Conservation (phyloP, 2,797 vertebrate genomes). For the Ctenopoma kingsleyae region DNA sequence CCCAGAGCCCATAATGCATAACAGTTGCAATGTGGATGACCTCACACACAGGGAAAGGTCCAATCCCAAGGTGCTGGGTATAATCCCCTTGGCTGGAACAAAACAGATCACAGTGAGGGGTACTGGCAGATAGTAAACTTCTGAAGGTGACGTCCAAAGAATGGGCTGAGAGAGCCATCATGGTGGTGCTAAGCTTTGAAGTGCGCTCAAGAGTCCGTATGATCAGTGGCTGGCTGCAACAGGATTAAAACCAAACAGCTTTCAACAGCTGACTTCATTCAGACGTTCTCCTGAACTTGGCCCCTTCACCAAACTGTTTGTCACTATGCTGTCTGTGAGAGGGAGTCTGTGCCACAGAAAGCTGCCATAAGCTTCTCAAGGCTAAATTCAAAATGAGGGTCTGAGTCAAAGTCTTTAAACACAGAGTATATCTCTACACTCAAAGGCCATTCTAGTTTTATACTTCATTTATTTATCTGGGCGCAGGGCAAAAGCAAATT, state of each 20-base stretch:
- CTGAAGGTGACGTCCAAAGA: constrained; percentile 73
- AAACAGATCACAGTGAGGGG: constrained; percentile 69
- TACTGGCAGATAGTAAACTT: constrained; percentile 68
- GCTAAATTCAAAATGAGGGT: constrained; percentile 61
- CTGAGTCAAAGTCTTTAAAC: constrained; percentile 69
- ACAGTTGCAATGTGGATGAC: constrained; percentile 71
- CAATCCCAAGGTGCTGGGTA: constrained; percentile 64
- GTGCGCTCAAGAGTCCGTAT: constrained; percentile 72
- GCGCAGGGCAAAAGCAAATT: constrained; percentile 49
- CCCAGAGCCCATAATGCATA: constrained; percentile 66
- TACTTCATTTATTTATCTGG: constrained; percentile 52
- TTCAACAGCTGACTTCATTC: constrained; percentile 69
- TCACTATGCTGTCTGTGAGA: constrained; percentile 32
- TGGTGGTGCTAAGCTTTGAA: constrained; percentile 72
- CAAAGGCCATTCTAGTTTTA: constrained; percentile 51
- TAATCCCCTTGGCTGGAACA: constrained; percentile 78
- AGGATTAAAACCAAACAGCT: constrained; percentile 77
- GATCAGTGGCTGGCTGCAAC: constrained; percentile 65
- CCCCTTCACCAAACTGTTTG: constrained; percentile 64
- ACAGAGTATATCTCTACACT: constrained; percentile 40
- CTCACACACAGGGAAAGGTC: constrained; percentile 73
- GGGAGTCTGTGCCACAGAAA: constrained; percentile 51
- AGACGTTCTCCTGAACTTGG: constrained; percentile 71
- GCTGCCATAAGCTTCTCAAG: constrained; percentile 63
- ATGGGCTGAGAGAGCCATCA: constrained; percentile 64